A percentile compares a stretch with the other conserved stretches of the same genome.
Evolutionary conservation across 2,113 vertebrate species (phyloP).

Genomic region (Lonchura striata): DNA sequence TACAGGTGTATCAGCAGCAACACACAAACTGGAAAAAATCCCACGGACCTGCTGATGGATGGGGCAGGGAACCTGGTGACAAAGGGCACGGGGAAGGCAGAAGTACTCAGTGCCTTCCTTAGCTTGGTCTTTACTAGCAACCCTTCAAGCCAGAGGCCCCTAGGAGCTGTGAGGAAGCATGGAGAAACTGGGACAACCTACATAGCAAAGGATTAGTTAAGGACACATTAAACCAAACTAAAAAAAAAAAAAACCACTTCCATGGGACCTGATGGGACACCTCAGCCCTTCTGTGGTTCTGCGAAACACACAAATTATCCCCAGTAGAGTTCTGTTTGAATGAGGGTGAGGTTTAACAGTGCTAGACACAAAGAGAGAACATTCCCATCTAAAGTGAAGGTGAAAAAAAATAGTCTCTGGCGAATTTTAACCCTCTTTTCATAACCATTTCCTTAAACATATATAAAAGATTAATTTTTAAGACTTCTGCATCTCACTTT

Average conservation of each 20-base stretch:
- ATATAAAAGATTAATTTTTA: not conserved
- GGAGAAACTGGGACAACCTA: not conserved
- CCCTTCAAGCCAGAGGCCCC: not conserved
- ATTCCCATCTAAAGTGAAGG: not conserved
- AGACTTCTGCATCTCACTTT: not conserved
- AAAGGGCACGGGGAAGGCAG: accelerated
- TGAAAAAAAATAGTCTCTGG: not conserved
- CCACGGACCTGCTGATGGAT: not conserved
- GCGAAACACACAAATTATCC: not conserved
- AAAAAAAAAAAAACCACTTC: not conserved
- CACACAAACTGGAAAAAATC: not conserved
- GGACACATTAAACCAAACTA: not conserved
- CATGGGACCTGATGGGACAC: not conserved
- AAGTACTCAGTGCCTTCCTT: not conserved
- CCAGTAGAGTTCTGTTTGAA: not conserved
- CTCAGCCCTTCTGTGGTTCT: not conserved
- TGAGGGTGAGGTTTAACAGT: not conserved
- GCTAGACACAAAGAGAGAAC: not conserved
- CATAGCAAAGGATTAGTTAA: not conserved
- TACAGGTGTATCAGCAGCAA: not conserved
- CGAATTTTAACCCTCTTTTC: not conserved
- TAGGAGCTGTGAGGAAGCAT: not conserved
- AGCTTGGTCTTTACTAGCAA: not conserved
- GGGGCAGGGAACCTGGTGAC: not conserved
- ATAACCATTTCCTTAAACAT: not conserved